Evolutionary conservation across 1,140 invertebrate species (phyloP), one percentile per base, ranked within the genome.

Genomic region (Meloidogyne hapla): DNA sequence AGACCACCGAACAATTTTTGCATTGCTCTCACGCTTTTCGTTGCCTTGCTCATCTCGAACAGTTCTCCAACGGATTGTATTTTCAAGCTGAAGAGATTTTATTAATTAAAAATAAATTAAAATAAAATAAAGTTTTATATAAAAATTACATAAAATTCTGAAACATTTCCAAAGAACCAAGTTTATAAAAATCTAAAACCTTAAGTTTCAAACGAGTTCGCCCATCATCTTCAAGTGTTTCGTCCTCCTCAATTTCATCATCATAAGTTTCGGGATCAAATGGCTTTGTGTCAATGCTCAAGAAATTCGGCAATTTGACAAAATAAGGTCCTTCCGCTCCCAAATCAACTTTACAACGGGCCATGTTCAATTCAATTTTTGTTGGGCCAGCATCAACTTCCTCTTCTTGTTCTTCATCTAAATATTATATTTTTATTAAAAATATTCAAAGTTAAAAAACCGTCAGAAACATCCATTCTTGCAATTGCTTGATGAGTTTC

Each of bases 171-270:
- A n/a, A n/a, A n/a, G n/a, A n/a, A n/a, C n/a, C n/a, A n/a, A n/a
- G n/a, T n/a, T n/a, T n/a, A n/a, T n/a, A n/a, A 28, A 75, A 33
- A n/a, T 13, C 83, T 64, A n/a, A n/a, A 74, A 89, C 88, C 83
- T 88, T 89, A 15, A 90, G 80, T 80, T 90, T 90, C 21, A 89
- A 77, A 38, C 89, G 84, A n/a, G 87, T 85, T 77, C 95, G 89
- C 83, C 96, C 96, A 90, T 99, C 96, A 88, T 98, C 95, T 68
- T 97, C 89, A 0, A 94, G 94, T 89, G 56, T 63, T 63, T 86
- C 78, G 23, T 99, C 95, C 84, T 99, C 96, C 86, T 98, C 96
- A 81, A 98, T 94, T 90, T 99, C 96, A 90, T 98, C 96, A 89
- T 99, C 96, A 88, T 99, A 99, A 0, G 93, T 94, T 76, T 92